Base-by-base conservation (phyloP, 2,113 vertebrate species). In the Clarias macrocephalus region DNA sequence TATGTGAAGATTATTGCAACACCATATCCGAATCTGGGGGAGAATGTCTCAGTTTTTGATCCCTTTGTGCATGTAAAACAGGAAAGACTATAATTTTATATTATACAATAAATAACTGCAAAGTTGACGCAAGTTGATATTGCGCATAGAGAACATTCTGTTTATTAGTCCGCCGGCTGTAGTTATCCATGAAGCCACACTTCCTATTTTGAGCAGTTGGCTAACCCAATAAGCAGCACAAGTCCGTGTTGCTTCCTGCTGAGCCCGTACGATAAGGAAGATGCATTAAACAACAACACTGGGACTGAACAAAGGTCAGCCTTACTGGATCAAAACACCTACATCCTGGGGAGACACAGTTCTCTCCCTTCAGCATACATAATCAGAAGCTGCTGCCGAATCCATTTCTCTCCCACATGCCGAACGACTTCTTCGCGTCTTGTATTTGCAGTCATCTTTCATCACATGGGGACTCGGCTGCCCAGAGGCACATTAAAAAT, bases 401-500 rank as follows among this genome's bases (percentile, higher is more conserved):
- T 80, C 65, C 82, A 52, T 59, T 84, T 88, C n/a, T 37, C 80
- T 48, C 33, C 25, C 48, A 83, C 28, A 59, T 57, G 59, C 80
- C 33, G 23, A 83, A 54, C 23, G 52, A 25, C 60, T 54, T 87
- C 52, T 70, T 63, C 28, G 10, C n/a, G 65, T 85, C 56, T 89
- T n/a, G 37, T 79, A 88, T 90, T 88, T 85, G 84, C 72, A 28
- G 84, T 87, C 63, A 52, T 79, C 63, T 87, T 82, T 80, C 80
- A 89, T 91, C 88, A 85, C 85, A 42, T 54, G 82, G 62, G 72
- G 82, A 87, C 65, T 15, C 19, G 76, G 84, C n/a, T 56, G 76
- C 68, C 89, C 81, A 59, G 13, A 28, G 83, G 83, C 87, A 83
- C 76, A 90, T 86, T 88, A 88, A 88, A 91, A 85, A 90, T 90